phyloP scores from a whole-genome alignment of 2,797 vertebrate species.

The Alca torda region DNA sequence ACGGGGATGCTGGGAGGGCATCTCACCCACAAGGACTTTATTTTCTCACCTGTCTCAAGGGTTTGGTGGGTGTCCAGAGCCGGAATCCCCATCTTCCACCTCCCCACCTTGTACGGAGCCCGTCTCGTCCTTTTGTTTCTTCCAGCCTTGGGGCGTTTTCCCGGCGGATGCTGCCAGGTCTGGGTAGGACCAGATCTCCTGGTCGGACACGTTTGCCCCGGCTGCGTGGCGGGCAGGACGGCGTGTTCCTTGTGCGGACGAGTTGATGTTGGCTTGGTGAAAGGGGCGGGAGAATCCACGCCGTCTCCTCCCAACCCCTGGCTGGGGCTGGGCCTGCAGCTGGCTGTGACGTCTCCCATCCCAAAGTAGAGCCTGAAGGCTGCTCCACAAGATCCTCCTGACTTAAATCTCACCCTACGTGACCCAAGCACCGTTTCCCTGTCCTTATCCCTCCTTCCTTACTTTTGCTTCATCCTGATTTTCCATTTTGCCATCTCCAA shows the following conservation, averaged over 20 bases:
- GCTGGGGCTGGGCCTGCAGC: background rate
- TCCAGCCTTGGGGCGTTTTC: background rate
- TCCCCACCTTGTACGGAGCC: background rate
- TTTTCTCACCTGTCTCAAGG: background rate
- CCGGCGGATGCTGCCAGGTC: accelerated
- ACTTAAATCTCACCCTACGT: accelerated
- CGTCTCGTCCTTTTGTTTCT: background rate
- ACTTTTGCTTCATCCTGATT: background rate
- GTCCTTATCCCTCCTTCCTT: background rate
- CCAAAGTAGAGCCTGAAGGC: background rate
- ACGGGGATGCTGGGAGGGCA: background rate
- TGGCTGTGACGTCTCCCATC: accelerated
- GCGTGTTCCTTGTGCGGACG: accelerated
- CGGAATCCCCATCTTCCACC: accelerated
- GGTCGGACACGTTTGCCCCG: background rate
- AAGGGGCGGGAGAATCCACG: background rate
- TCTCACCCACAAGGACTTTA: accelerated
- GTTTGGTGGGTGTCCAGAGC: background rate
- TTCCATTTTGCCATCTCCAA: background rate
- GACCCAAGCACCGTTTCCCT: background rate
- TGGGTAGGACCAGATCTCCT: background rate
- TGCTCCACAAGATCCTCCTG: background rate
- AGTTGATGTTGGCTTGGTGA: background rate
- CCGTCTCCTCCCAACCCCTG: background rate
- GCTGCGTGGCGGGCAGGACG: accelerated